A percentile compares a stretch with the other conserved stretches of the same genome.
Conservation (phyloP, 1,140 invertebrate species). For the Stenopsyche tienmushanensis region DNA sequence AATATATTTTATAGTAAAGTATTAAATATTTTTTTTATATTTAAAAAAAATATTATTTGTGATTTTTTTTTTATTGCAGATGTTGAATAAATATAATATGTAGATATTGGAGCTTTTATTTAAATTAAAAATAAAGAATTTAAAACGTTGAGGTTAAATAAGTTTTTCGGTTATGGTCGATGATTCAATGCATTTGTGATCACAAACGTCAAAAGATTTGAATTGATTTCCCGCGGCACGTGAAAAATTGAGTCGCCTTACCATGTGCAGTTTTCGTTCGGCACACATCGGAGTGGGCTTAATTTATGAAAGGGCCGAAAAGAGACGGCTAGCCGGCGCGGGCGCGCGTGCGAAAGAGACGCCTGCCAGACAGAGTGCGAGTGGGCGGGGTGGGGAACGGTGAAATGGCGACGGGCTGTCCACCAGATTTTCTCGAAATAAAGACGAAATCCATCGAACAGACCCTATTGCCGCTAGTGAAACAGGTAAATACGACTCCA, state of each 20-base stretch:
- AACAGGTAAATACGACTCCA: conserved; percentile 61
- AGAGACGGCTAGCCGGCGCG: background rate
- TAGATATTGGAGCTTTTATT: too few species aligned
- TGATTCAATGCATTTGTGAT: too few species aligned
- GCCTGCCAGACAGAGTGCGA: conserved; percentile 42
- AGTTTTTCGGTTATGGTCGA: too few species aligned
- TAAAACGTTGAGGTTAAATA: too few species aligned
- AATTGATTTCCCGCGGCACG: too few species aligned
- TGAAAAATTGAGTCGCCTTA: conserved; percentile 14
- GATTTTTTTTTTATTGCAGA: too few species aligned
- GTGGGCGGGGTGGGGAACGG: conserved; percentile 53
- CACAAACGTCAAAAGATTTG: too few species aligned
- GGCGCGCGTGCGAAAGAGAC: conserved; percentile 36
- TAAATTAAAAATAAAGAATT: too few species aligned
- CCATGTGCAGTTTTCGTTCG: conserved; percentile 3
- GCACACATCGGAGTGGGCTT: background rate
- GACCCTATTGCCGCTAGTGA: conserved; percentile 79
- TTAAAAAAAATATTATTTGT: too few species aligned
- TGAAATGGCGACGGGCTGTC: conserved; percentile 61
- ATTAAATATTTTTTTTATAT: too few species aligned
- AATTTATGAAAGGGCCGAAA: background rate
- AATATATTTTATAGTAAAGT: too few species aligned
- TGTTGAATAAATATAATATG: too few species aligned
- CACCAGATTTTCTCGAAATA: conserved; percentile 66
- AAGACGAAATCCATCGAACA: conserved; percentile 86